Percentiles rank a stretch among this genome's conserved stretches.
Evolutionary conservation across 2,113 vertebrate genomes (phyloP).

Genomic region (Ia io): DNA sequence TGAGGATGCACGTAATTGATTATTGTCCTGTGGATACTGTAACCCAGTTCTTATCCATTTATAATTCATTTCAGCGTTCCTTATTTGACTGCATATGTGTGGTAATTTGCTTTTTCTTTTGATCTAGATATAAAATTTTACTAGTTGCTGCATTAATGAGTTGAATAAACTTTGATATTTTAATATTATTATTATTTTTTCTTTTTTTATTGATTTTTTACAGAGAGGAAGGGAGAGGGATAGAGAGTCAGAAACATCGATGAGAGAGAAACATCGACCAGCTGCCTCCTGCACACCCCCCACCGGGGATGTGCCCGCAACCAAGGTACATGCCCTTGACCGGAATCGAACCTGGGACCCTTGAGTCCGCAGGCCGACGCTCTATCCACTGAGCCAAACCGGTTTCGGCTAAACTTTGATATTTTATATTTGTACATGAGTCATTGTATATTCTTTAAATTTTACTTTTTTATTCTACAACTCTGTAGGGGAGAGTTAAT

Average conservation of each 20-base stretch:
- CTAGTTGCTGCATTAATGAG: background rate
- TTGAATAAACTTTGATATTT: conserved; percentile 15
- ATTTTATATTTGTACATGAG: background rate
- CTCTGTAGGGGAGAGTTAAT: background rate
- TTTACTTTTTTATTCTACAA: conserved; percentile 29
- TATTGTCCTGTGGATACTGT: background rate
- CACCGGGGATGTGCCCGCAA: too few relatives aligned
- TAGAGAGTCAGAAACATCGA: too few relatives aligned
- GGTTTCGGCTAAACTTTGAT: too few relatives aligned
- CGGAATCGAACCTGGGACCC: too few relatives aligned
- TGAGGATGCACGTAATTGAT: background rate
- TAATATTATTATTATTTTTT: too few relatives aligned
- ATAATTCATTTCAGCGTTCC: conserved; percentile 28
- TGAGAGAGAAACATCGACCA: too few relatives aligned
- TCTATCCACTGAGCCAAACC: too few relatives aligned
- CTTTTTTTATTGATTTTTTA: too few relatives aligned
- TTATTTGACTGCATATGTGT: background rate
- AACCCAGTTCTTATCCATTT: background rate
- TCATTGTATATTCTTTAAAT: background rate
- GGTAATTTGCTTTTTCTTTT: conserved; percentile 23
- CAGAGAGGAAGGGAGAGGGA: too few relatives aligned
- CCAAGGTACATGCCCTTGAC: too few relatives aligned
- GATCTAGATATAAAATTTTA: conserved; percentile 20
- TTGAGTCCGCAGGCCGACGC: too few relatives aligned
- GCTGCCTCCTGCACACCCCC: too few relatives aligned